Conservation (phyloP, 2,888 invertebrate species). For the Tetragonisca angustula region DNA sequence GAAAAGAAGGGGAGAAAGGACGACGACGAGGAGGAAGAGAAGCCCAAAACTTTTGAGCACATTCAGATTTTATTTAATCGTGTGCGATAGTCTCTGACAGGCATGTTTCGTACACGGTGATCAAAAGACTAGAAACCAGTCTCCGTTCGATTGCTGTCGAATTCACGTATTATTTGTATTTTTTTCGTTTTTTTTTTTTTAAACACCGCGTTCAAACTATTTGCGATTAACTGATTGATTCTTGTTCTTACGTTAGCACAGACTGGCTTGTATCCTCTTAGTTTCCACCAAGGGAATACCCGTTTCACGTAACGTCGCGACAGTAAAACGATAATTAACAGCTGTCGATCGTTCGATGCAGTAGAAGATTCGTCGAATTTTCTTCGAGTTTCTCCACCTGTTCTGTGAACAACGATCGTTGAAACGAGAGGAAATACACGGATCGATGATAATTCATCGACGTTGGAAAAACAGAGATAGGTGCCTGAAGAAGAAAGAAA, state of each 20-base stretch:
- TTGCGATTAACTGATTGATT: slow-evolving; percentile 17
- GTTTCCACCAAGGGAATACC: slow-evolving; percentile 5
- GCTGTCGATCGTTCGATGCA: background rate
- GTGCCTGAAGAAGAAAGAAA: background rate
- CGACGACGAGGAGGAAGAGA: no score
- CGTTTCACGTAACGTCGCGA: background rate
- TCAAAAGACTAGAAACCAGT: slow-evolving; percentile 71
- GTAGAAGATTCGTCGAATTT: background rate
- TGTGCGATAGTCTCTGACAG: slow-evolving; percentile 65
- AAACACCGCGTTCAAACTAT: slow-evolving; percentile 27
- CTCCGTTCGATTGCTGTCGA: slow-evolving; percentile 30
- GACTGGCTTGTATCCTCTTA: background rate
- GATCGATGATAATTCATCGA: background rate
- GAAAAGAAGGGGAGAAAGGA: no score
- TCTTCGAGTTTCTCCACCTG: background rate
- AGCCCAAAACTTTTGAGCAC: slow-evolving; percentile 60
- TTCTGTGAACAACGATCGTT: background rate
- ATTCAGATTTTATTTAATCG: slow-evolving; percentile 73
- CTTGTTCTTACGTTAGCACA: background rate
- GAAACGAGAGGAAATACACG: background rate
- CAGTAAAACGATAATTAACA: background rate
- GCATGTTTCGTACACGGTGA: slow-evolving; percentile 58
- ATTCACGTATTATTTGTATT: slow-evolving; percentile 18
- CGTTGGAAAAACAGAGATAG: background rate
- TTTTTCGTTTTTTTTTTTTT: background rate